Conservation (phyloP, 53 echinoderm and acorn worm genomes). For the Zoroaster sp. region DNA sequence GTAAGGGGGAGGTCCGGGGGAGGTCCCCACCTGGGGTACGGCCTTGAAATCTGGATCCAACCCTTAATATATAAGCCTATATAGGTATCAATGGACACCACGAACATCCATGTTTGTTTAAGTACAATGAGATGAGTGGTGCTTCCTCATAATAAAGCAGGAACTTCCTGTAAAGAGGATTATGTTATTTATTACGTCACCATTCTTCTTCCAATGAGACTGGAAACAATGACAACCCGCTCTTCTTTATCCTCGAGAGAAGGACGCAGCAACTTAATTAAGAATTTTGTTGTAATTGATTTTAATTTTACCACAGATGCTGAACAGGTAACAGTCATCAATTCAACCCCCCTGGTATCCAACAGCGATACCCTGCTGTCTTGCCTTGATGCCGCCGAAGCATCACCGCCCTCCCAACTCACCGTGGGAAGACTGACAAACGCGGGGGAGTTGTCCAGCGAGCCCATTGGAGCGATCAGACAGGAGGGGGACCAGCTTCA, state of each 20-base stretch:
- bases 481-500: constrained; percentile 43
- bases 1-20: too few relatives aligned
- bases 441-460: constrained; percentile 11
- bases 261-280: neutral
- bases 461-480: constrained; percentile 1
- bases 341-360: constrained; percentile 82
- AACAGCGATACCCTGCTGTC: constrained; percentile 59
- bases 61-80: too few relatives aligned
- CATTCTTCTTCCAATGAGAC: neutral
- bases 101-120: too few relatives aligned
- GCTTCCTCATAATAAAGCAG: neutral
- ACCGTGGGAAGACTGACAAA: constrained; percentile 55
- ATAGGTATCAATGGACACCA: too few relatives aligned
- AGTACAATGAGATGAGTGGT: neutral
- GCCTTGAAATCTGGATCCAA: too few relatives aligned
- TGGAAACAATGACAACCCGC: neutral
- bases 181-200: neutral
- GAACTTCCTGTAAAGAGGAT: neutral
- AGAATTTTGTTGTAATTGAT: neutral
- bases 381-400: constrained; percentile 71
- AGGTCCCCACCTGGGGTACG: too few relatives aligned
- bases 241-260: neutral
- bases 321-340: constrained; percentile 71
- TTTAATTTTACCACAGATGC: constrained; percentile 1
- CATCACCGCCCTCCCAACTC: constrained; percentile 31